Percentiles rank a stretch among this genome's conserved stretches.
Conservation (phyloP, 2,113 vertebrate genomes). For the Campylomormyrus numenius region DNA sequence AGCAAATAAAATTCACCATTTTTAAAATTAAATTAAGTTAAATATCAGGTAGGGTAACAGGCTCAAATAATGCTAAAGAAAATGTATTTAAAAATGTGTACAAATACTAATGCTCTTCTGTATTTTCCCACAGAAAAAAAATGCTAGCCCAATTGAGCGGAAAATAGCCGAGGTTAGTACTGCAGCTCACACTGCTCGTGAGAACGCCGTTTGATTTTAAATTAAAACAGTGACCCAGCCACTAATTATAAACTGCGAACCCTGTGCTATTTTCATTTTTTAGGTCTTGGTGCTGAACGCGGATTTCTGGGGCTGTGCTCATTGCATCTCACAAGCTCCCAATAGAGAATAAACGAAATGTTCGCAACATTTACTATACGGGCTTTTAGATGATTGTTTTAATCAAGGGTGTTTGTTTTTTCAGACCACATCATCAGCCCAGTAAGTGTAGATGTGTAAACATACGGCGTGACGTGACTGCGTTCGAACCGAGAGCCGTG, state of each 20-base stretch:
- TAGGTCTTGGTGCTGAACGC: background rate
- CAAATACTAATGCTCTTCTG: background rate
- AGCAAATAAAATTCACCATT: background rate
- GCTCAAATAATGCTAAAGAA: background rate
- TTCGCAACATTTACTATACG: background rate
- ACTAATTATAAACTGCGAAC: background rate
- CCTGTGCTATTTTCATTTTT: background rate
- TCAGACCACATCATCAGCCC: background rate
- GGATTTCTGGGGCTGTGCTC: background rate
- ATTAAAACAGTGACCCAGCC: background rate
- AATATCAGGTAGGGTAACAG: background rate
- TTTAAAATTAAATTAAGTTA: background rate
- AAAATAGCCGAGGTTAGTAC: background rate
- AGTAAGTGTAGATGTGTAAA: background rate
- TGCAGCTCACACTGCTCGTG: background rate
- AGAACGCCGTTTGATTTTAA: background rate
- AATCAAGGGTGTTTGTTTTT: background rate
- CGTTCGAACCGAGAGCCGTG: background rate
- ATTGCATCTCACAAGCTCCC: too few relatives aligned
- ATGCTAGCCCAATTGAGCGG: background rate
- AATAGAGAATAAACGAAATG: background rate
- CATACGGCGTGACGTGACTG: background rate
- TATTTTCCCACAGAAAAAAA: background rate
- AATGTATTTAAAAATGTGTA: background rate
- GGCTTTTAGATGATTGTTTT: background rate